Percentiles rank a stretch among this genome's conserved stretches.
phyloP scores from a whole-genome alignment of 2,888 invertebrate genomes.

The Melanophora roralis region DNA sequence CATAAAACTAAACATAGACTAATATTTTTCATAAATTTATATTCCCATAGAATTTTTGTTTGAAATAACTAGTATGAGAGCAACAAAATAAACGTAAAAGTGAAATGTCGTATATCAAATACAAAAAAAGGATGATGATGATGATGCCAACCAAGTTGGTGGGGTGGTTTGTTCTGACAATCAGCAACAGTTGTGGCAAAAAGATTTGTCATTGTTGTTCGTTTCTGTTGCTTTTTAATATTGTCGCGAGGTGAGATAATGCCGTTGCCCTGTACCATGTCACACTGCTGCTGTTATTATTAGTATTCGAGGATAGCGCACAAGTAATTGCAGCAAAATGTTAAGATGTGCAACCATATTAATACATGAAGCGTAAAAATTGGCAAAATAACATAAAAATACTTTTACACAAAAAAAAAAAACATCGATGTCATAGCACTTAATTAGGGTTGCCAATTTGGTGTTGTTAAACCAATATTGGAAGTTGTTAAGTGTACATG shows the following conservation, averaged over 20 bases:
- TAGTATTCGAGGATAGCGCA: not conserved
- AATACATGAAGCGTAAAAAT: slow-evolving; percentile 62
- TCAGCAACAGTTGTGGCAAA: not conserved
- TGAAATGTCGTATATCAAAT: not conserved
- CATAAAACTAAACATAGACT: slow-evolving; percentile 32
- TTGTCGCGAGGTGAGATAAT: slow-evolving; percentile 40
- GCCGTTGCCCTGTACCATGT: slow-evolving; percentile 45
- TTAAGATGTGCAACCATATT: slow-evolving; percentile 38
- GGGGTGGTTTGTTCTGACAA: not conserved
- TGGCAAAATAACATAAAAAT: slow-evolving; percentile 59
- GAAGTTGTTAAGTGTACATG: too few species aligned
- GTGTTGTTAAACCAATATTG: not conserved
- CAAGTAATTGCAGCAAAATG: slow-evolving; percentile 10
- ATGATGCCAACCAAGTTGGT: not conserved
- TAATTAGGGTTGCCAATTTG: not conserved
- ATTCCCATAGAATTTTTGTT: not conserved
- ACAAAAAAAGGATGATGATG: slow-evolving; percentile 11
- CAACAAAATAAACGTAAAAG: not conserved
- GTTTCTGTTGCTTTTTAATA: slow-evolving; percentile 17
- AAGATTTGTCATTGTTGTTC: slow-evolving; percentile 12
- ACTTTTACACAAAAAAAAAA: slow-evolving; percentile 52
- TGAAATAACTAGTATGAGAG: not conserved
- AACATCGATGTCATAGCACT: slow-evolving; percentile 32
- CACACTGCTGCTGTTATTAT: slow-evolving; percentile 21
- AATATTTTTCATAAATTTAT: slow-evolving; percentile 7